These are phyloP conservation scores for Epizoanthus stellaris DNA, from an alignment of 92 coral and sea anemone species.

Conservation along the genomic window DNA sequence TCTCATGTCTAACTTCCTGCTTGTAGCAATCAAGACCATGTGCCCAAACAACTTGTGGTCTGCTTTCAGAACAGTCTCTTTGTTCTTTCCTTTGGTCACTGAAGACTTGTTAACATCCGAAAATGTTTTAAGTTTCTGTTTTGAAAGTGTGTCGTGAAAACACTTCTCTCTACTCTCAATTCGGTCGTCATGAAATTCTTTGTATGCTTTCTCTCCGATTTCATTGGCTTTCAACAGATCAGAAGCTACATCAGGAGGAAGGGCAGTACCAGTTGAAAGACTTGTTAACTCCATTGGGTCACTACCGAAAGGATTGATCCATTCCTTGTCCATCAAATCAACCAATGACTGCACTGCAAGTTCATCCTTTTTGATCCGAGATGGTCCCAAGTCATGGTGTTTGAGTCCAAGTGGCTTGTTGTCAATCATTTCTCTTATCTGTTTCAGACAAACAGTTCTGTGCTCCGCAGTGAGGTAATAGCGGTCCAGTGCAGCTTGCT, in stretches of 20 bases:
- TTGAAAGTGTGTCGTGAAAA: slow-evolving; percentile 61
- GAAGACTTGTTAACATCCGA: slow-evolving; percentile 29
- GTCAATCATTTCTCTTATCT: slow-evolving; percentile 54
- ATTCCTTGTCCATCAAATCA: slow-evolving; percentile 53
- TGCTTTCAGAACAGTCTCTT: slow-evolving; percentile 61
- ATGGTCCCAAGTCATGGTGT: slow-evolving; percentile 52
- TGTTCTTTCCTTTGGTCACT: slow-evolving; percentile 55
- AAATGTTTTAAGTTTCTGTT: slow-evolving; percentile 49
- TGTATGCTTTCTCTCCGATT: slow-evolving; percentile 51
- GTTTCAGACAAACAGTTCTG: slow-evolving; percentile 53
- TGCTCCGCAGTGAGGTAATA: slow-evolving; percentile 46
- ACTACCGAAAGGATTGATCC: slow-evolving; percentile 59
- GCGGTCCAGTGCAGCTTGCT: slow-evolving; percentile 38
- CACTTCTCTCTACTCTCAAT: slow-evolving; percentile 48
- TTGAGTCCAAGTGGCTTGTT: slow-evolving; percentile 36
- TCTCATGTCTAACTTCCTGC: slow-evolving; percentile 63
- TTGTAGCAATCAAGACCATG: slow-evolving; percentile 65
- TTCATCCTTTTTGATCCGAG: slow-evolving; percentile 58
- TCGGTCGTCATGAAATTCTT: slow-evolving; percentile 41
- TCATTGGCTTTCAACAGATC: slow-evolving; percentile 50
- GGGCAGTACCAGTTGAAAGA: slow-evolving; percentile 58
- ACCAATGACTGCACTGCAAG: slow-evolving; percentile 45
- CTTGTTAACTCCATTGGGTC: slow-evolving; percentile 43
- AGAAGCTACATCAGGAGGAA: slow-evolving; percentile 47
- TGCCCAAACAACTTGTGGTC: slow-evolving; percentile 70